Conservation (phyloP, 2,797 vertebrate genomes). For the Morus bassanus region DNA sequence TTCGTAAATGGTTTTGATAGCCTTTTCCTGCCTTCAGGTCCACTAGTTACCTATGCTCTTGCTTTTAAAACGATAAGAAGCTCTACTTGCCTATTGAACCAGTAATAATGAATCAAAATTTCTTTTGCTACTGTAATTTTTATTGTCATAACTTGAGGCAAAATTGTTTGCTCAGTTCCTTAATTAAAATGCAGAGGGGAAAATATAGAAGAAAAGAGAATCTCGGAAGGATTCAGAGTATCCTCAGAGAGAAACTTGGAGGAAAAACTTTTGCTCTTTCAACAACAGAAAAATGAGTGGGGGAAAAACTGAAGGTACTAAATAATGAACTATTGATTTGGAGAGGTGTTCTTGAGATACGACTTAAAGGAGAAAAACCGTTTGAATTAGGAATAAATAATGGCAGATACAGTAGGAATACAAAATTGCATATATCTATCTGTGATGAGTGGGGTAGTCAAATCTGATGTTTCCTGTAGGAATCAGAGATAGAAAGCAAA, state of each 20-base stretch:
- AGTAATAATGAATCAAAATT: not conserved
- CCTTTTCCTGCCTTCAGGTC: not conserved
- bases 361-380: not conserved
- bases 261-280: not conserved
- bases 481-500: not conserved
- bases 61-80: not conserved
- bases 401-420: not conserved
- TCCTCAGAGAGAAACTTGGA: not conserved
- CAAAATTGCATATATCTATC: not conserved
- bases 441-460: not conserved
- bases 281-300: not conserved
- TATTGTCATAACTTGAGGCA: not conserved
- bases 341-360: not conserved
- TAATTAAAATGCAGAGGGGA: not conserved
- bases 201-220: not conserved
- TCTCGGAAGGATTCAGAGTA: not conserved
- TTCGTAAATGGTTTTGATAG: not conserved
- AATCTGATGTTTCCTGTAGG: not conserved
- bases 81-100: not conserved
- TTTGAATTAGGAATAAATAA: not conserved
- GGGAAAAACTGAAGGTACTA: not conserved
- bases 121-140: not conserved
- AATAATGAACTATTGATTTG: not conserved
- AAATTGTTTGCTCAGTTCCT: not conserved
- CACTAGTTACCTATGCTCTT: not conserved